Percentiles rank a stretch among this genome's conserved stretches.
phyloP scores from a whole-genome alignment of 2,797 vertebrate species.

The Chelmon rostratus region DNA sequence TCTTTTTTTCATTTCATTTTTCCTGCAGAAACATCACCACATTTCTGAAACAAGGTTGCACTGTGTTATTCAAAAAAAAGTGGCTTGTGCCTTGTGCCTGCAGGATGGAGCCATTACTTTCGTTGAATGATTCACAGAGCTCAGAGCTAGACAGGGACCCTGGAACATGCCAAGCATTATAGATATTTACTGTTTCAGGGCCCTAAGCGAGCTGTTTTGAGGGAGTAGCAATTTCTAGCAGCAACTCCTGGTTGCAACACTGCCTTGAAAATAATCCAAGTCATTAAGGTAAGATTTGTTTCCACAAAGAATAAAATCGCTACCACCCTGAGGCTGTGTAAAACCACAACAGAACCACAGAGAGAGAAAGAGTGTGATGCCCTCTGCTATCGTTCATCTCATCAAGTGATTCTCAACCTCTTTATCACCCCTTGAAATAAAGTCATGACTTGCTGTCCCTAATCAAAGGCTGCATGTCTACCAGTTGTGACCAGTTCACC shows the following conservation, averaged over 20 bases:
- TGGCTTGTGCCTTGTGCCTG: conserved; percentile 25
- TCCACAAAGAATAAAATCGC: conserved; percentile 32
- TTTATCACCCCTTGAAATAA: conserved; percentile 9
- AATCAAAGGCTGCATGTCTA: not conserved
- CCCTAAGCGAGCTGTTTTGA: conserved; percentile 38
- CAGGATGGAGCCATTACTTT: conserved; percentile 48
- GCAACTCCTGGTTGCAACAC: conserved; percentile 15
- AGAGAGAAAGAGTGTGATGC: not conserved
- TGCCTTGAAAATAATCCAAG: conserved; percentile 33
- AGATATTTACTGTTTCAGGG: conserved; percentile 58
- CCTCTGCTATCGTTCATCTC: conserved; percentile 1
- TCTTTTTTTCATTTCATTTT: not conserved
- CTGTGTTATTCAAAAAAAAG: conserved; percentile 9
- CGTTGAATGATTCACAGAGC: conserved; percentile 49
- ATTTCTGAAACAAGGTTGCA: conserved; percentile 1
- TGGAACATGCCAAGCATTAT: conserved; percentile 51
- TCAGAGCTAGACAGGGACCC: conserved; percentile 24
- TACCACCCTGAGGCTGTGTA: not conserved
- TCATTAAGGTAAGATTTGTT: conserved; percentile 27
- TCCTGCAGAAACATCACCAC: conserved; percentile 14
- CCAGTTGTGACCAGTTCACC: not conserved
- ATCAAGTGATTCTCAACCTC: conserved; percentile 1
- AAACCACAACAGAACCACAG: conserved; percentile 4
- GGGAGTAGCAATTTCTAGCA: conserved; percentile 8
- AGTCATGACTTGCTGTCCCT: not conserved